These are phyloP conservation scores for Lasioglossum calceatum DNA, from an alignment of 2,888 invertebrate species.

Conservation along the genomic window DNA sequence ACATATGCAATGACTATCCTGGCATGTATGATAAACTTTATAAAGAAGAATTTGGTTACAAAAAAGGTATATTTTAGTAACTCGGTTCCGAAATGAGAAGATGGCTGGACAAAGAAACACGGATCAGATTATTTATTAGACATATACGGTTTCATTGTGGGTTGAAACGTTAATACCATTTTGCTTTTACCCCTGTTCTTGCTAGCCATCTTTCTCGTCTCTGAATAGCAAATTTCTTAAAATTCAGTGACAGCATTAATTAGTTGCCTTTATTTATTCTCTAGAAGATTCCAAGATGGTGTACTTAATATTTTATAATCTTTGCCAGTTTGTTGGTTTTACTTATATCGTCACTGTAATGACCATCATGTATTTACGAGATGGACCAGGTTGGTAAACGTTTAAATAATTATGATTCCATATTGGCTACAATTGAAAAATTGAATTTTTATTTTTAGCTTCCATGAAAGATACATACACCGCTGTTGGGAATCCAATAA, in stretches of 20 bases:
- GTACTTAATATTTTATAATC: constrained; percentile 94
- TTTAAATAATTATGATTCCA: not conserved
- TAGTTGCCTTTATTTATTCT: constrained; percentile 76
- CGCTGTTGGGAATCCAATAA: constrained; percentile 91
- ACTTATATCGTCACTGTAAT: constrained; percentile 91
- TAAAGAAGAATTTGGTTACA: constrained; percentile 91
- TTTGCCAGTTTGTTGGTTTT: constrained; percentile 95
- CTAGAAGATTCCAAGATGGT: constrained; percentile 92
- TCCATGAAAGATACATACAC: constrained; percentile 90
- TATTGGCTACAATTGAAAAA: not conserved
- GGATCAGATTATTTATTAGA: not conserved
- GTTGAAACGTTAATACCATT: not conserved
- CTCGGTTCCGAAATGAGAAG: not conserved
- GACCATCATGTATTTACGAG: constrained; percentile 89
- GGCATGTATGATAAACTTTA: constrained; percentile 90
- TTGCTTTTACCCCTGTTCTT: not conserved
- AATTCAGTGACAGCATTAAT: not conserved
- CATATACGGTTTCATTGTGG: not conserved
- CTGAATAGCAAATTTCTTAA: not conserved
- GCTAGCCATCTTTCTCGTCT: not conserved
- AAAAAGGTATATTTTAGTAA: constrained; percentile 87
- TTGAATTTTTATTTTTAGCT: constrained; percentile 78
- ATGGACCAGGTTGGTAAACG: constrained; percentile 87
- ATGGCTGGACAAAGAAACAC: not conserved
- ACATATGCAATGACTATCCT: constrained; percentile 92